A percentile compares a stretch with the other conserved stretches of the same genome.
These are phyloP conservation scores for Chaetophractus vellerosus DNA, from an alignment of 2,797 vertebrate genomes.

Conservation along the genomic window DNA sequence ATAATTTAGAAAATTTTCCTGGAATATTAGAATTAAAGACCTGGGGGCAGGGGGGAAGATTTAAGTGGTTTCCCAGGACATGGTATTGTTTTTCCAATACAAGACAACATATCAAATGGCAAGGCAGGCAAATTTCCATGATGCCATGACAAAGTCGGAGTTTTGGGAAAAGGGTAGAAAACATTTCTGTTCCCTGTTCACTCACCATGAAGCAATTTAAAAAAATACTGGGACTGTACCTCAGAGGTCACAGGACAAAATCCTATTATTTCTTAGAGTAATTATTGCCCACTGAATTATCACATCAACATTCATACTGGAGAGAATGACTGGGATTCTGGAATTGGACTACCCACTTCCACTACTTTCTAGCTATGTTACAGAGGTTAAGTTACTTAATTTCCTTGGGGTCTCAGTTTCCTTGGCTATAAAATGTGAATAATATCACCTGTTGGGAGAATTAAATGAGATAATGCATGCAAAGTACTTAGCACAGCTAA, in stretches of 20 bases:
- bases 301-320: background rate
- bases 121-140: background rate
- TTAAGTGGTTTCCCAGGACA: background rate
- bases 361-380: background rate
- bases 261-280: background rate
- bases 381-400: background rate
- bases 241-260: background rate
- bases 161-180: background rate
- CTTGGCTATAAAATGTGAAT: background rate
- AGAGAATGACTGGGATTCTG: background rate
- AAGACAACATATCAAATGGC: background rate
- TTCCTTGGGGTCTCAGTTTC: background rate
- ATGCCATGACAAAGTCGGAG: background rate
- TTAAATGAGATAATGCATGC: background rate
- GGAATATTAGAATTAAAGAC: background rate
- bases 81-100: background rate
- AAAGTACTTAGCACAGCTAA: background rate
- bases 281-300: background rate
- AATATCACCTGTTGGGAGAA: background rate
- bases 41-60: too few species aligned
- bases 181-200: background rate
- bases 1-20: slow-evolving; percentile 19
- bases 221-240: background rate
- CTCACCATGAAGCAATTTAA: background rate
- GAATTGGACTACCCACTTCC: background rate